Percentiles rank a stretch among this genome's conserved stretches.
These are phyloP conservation scores for Pemphredon lugubris DNA, from an alignment of 2,888 invertebrate genomes.

Conservation along the genomic window DNA sequence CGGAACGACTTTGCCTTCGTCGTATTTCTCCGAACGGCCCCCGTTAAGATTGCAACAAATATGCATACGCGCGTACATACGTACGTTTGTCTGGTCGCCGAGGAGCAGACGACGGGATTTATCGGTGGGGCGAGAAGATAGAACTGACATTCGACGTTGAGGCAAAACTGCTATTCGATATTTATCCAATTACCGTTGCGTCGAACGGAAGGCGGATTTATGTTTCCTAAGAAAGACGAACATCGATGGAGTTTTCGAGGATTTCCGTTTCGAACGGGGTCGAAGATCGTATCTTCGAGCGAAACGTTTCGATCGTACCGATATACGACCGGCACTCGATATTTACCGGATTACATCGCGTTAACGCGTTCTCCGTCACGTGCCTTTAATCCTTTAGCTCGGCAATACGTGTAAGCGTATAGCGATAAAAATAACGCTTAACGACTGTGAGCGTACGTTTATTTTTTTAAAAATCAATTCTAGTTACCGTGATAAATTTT, in stretches of 20 bases:
- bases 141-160: constrained; percentile 18
- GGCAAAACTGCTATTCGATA: constrained; percentile 20
- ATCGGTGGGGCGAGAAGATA: constrained; percentile 18
- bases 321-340: constrained; percentile 5
- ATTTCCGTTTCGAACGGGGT: neutral
- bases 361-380: no score
- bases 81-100: neutral
- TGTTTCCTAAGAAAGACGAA: constrained; percentile 3
- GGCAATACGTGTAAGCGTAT: no score
- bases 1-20: constrained; percentile 16
- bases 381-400: no score
- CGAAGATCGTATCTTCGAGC: neutral
- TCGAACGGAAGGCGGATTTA: constrained; percentile 24
- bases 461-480: no score
- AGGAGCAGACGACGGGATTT: constrained; percentile 25
- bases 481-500: no score
- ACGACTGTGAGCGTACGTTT: no score
- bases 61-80: neutral
- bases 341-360: constrained; percentile 17
- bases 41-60: constrained; percentile 45
- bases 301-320: constrained; percentile 16
- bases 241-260: neutral
- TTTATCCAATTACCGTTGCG: constrained; percentile 40
- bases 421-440: no score
- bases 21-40: constrained; percentile 31